Conservation (phyloP, 2,113 vertebrate species). For the Thalassarche chlororhynchos region DNA sequence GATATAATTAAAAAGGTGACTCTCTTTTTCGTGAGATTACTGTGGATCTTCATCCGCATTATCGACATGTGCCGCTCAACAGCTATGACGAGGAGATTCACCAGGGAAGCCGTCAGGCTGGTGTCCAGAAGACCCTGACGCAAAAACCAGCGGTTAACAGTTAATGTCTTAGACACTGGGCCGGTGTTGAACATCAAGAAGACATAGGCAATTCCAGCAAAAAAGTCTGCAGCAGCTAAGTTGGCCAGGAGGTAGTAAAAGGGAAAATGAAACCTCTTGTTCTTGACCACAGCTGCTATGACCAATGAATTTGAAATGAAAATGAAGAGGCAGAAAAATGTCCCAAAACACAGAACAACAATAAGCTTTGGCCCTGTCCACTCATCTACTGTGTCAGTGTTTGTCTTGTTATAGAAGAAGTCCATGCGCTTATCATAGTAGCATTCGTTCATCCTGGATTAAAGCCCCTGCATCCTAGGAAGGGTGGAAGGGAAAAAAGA, state of each 20-base stretch:
- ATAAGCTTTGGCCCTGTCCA: constrained; percentile 83
- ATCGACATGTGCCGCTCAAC: constrained; percentile 95
- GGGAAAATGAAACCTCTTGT: constrained; percentile 93
- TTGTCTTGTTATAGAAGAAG: constrained; percentile 92
- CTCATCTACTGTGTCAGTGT: constrained; percentile 71
- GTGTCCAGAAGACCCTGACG: constrained; percentile 94
- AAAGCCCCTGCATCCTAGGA: constrained; percentile 73
- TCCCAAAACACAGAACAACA: constrained; percentile 86
- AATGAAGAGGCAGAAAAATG: constrained; percentile 93
- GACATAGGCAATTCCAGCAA: constrained; percentile 94
- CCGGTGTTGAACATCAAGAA: constrained; percentile 98
- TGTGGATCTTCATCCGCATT: constrained; percentile 92
- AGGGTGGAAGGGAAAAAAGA: neutral
- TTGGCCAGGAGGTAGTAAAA: constrained; percentile 97
- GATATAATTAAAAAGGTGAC: constrained; percentile 91
- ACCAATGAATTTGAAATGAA: constrained; percentile 94
- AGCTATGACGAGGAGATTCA: constrained; percentile 92
- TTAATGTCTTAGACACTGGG: constrained; percentile 79
- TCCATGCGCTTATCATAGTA: constrained; percentile 87
- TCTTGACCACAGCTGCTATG: constrained; percentile 92
- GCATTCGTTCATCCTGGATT: constrained; percentile 86
- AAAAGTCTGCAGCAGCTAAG: constrained; percentile 93
- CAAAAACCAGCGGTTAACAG: constrained; percentile 89
- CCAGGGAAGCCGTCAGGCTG: constrained; percentile 91
- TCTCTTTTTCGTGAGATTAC: constrained; percentile 92